phyloP scores from a whole-genome alignment of 2,888 invertebrate species.

The Capitulum mitella region DNA sequence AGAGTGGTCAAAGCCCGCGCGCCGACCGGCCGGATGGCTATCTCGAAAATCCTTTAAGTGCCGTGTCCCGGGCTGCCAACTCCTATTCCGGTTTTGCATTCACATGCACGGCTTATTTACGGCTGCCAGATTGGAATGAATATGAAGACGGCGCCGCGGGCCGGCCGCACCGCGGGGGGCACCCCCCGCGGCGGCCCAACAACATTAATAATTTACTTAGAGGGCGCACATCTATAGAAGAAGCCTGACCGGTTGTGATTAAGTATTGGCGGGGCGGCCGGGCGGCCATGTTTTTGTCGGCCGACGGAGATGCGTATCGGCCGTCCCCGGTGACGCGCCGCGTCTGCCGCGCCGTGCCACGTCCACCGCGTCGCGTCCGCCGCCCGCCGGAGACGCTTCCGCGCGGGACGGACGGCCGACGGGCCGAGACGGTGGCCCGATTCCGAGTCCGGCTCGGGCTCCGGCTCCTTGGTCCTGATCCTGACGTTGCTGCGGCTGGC shows the following conservation, averaged over 20 bases:
- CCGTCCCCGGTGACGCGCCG: background rate
- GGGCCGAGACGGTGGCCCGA: too few relatives aligned
- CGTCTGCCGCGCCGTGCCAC: background rate
- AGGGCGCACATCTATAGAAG: background rate
- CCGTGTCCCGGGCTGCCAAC: background rate
- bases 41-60: background rate
- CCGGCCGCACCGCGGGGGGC: background rate
- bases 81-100: background rate
- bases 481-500: too few relatives aligned
- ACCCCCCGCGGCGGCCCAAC: background rate
- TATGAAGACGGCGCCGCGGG: background rate
- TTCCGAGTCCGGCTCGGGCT: background rate
- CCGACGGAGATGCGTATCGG: background rate
- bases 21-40: background rate
- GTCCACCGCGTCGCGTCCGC: background rate
- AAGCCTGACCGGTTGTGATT: background rate
- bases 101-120: background rate
- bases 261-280: background rate
- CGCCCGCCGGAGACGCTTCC: background rate
- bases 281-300: background rate
- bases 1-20: background rate
- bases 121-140: background rate
- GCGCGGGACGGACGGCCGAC: background rate
- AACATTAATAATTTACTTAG: background rate
- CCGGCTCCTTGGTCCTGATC: too few relatives aligned